A percentile compares a stretch with the other conserved stretches of the same genome.
These are phyloP conservation scores for Heliothis subflexa DNA, from an alignment of 1,140 invertebrate species.

Conservation along the genomic window DNA sequence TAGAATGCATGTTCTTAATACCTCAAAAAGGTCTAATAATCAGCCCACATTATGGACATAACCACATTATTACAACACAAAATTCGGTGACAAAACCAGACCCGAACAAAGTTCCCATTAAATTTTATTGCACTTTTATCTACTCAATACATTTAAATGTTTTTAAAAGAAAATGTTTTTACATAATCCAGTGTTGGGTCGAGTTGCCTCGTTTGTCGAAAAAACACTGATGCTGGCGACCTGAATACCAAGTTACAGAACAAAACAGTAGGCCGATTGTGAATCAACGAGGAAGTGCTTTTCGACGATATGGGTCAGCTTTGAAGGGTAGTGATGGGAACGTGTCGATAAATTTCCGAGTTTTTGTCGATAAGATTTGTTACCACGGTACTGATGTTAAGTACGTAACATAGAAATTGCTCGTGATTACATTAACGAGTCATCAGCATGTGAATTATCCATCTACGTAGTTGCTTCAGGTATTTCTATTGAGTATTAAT, in stretches of 20 bases:
- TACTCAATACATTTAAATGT: constrained; percentile 36
- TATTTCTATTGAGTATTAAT: background rate
- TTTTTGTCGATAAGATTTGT: constrained; percentile 4
- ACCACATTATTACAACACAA: background rate
- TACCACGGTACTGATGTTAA: background rate
- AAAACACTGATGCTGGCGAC: constrained; percentile 68
- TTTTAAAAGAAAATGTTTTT: constrained; percentile 43
- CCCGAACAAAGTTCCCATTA: constrained; percentile 10
- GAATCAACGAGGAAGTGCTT: constrained; percentile 77
- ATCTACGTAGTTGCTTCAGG: background rate
- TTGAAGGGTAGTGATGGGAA: constrained; percentile 65
- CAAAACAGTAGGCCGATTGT: constrained; percentile 75
- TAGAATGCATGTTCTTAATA: background rate
- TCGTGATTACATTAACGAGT: background rate
- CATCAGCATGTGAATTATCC: background rate
- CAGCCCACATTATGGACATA: background rate
- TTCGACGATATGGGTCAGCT: constrained; percentile 77
- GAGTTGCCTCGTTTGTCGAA: constrained; percentile 18
- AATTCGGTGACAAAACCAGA: constrained; percentile 10
- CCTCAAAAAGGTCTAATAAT: background rate
- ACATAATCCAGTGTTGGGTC: constrained; percentile 32
- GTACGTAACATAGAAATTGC: no score
- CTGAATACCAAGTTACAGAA: constrained; percentile 71
- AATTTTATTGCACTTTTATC: constrained; percentile 40
- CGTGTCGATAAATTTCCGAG: constrained; percentile 46